These are phyloP conservation scores for Trichomycterus rosablanca DNA, from an alignment of 2,113 vertebrate species.

Conservation along the genomic window DNA sequence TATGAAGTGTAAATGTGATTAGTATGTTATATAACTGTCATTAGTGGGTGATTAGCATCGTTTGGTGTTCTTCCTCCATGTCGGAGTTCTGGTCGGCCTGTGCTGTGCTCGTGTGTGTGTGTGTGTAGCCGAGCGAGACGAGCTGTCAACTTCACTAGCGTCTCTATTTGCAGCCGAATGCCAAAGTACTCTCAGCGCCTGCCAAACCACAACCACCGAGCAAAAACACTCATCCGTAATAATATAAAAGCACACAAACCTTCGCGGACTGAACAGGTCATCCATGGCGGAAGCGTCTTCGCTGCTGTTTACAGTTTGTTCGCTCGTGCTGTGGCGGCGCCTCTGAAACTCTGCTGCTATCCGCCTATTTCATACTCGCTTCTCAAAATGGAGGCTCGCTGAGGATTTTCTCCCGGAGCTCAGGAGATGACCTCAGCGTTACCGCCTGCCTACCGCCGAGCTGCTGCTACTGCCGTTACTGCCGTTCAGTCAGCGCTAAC, in stretches of 20 bases:
- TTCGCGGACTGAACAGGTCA: constrained; percentile 89
- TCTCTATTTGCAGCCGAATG: constrained; percentile 39
- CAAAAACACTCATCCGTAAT: constrained; percentile 21
- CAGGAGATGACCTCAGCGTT: constrained; percentile 96
- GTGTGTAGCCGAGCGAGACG: constrained; percentile 41
- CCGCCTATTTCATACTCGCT: constrained; percentile 73
- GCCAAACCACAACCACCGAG: constrained; percentile 12
- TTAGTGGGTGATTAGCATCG: background rate
- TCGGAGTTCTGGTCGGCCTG: constrained; percentile 34
- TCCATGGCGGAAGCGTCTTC: constrained; percentile 86
- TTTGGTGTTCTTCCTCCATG: background rate
- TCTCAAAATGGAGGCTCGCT: constrained; percentile 99
- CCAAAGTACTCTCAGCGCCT: constrained; percentile 33
- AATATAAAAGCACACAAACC: constrained; percentile 76
- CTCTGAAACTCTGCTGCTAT: constrained; percentile 68
- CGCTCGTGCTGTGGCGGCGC: constrained; percentile 61
- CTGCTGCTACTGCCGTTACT: constrained; percentile 90
- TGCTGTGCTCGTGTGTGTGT: constrained; percentile 4
- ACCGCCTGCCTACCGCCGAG: constrained; percentile 89
- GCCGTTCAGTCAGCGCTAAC: constrained; percentile 74
- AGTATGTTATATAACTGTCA: background rate
- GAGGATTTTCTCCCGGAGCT: constrained; percentile 77
- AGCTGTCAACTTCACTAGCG: constrained; percentile 50
- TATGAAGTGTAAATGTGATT: too few relatives aligned
- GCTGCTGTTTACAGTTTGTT: constrained; percentile 68